Conservation (phyloP, 2,888 invertebrate species). For the Ethmia dodecea region DNA sequence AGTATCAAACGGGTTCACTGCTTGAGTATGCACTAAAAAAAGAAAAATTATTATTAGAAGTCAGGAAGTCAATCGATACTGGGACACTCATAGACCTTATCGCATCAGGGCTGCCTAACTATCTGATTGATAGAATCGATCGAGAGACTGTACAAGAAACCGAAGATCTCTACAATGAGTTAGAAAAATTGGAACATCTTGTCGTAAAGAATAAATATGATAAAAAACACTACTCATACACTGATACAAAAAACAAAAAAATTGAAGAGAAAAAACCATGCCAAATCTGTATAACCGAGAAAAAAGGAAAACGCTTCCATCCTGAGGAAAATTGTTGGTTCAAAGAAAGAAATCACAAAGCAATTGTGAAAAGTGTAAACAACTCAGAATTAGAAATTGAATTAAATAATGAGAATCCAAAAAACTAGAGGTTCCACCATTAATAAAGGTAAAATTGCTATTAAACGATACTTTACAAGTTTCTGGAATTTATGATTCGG, state of each 20-base stretch:
- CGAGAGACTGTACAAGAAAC: background rate
- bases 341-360: background rate
- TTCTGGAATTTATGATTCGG: conserved; percentile 25
- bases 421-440: conserved; percentile 15
- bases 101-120: conserved; percentile 10
- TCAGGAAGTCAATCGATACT: conserved; percentile 1
- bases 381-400: conserved; percentile 13
- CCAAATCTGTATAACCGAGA: conserved; percentile 8
- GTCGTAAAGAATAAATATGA: background rate
- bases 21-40: conserved; percentile 30
- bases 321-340: conserved; percentile 11
- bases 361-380: conserved; percentile 8
- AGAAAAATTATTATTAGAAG: conserved; percentile 21
- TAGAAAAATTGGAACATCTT: background rate
- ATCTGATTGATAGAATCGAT: conserved; percentile 7
- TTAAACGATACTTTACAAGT: conserved; percentile 18
- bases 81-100: conserved; percentile 8
- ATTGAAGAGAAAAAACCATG: too few species aligned
- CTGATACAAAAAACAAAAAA: background rate
- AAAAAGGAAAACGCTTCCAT: conserved; percentile 14
- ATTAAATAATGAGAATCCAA: conserved; percentile 10
- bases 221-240: background rate
- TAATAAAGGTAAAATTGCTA: conserved; percentile 23
- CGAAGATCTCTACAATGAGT: conserved; percentile 1
- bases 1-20: conserved; percentile 24